Percentiles rank a stretch among this genome's conserved stretches.
These are phyloP conservation scores for Enoplosus armatus DNA, from an alignment of 2,797 vertebrate genomes.

Conservation along the genomic window DNA sequence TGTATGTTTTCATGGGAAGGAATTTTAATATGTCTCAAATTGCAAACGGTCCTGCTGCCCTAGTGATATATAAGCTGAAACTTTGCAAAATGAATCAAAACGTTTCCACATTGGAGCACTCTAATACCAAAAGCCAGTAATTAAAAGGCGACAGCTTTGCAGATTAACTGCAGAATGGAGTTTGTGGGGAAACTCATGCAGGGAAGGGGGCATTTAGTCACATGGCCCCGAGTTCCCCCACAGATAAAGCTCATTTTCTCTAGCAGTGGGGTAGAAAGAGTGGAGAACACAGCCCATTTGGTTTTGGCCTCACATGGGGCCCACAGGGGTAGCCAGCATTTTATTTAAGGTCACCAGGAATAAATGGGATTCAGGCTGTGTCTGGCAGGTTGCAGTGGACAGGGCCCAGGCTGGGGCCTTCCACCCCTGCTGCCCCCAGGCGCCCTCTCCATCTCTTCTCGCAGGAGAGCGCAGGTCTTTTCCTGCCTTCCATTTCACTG, in stretches of 20 bases:
- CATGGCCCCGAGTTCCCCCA: conserved; percentile 82
- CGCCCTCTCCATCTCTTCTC: conserved; percentile 81
- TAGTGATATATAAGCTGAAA: conserved; percentile 64
- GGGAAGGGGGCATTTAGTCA: conserved; percentile 86
- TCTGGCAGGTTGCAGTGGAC: conserved; percentile 84
- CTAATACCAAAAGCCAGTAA: conserved; percentile 80
- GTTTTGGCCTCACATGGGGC: conserved; percentile 85
- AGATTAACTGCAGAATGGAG: conserved; percentile 83
- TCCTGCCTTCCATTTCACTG: conserved; percentile 79
- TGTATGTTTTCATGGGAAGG: conserved; percentile 40
- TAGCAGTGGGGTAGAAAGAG: conserved; percentile 87
- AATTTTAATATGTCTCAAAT: conserved; percentile 57
- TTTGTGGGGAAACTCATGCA: conserved; percentile 80
- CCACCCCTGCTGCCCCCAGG: conserved; percentile 79
- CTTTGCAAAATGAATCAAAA: conserved; percentile 78
- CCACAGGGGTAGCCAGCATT: conserved; percentile 87
- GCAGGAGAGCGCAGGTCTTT: conserved; percentile 74
- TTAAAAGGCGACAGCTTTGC: conserved; percentile 87
- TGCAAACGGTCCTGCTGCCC: conserved; percentile 58
- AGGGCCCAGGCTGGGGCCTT: conserved; percentile 79
- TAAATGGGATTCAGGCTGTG: conserved; percentile 87
- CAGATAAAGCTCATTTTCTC: conserved; percentile 87
- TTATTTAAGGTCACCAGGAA: conserved; percentile 90
- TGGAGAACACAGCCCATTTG: conserved; percentile 81
- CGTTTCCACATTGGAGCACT: conserved; percentile 68